Conservation (phyloP, 2,113 vertebrate species). For the Onychostoma macrolepis region DNA sequence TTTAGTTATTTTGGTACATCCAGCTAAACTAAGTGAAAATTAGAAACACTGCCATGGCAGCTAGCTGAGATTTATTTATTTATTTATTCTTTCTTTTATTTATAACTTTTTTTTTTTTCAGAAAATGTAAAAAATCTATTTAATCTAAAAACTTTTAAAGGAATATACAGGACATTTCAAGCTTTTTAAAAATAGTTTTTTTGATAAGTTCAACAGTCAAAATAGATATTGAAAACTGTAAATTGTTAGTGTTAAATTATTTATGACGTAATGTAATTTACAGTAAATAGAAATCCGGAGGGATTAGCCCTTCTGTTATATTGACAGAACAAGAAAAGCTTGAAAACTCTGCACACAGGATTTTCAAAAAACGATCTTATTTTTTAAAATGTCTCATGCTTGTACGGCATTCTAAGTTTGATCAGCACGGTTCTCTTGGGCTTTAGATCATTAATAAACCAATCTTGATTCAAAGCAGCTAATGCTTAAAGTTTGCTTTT, state of each 20-base stretch:
- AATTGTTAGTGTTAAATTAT: not conserved
- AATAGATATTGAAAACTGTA: not conserved
- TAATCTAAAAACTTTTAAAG: not conserved
- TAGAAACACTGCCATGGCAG: too few relatives aligned
- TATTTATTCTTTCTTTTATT: too few relatives aligned
- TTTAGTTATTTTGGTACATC: not conserved
- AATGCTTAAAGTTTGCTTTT: slow-evolving; percentile 67
- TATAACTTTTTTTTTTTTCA: not conserved
- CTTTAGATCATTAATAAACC: slow-evolving; percentile 32
- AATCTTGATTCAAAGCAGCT: slow-evolving; percentile 40
- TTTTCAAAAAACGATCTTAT: not conserved
- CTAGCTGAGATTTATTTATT: too few relatives aligned
- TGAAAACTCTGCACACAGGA: not conserved
- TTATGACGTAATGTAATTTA: not conserved
- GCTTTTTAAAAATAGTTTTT: not conserved
- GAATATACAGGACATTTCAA: not conserved
- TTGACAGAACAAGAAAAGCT: not conserved
- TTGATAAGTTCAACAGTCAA: not conserved
- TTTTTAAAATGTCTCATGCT: slow-evolving; percentile 24
- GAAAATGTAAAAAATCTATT: not conserved
- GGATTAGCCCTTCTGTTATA: not conserved
- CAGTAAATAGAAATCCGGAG: not conserved
- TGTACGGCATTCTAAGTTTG: not conserved
- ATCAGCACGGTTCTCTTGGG: slow-evolving; percentile 32
- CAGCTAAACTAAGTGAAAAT: too few relatives aligned